Percentiles rank a stretch among this genome's conserved stretches.
These are phyloP conservation scores for Myrmecophaga tridactyla DNA, from an alignment of 2,113 vertebrate species.

Conservation along the genomic window DNA sequence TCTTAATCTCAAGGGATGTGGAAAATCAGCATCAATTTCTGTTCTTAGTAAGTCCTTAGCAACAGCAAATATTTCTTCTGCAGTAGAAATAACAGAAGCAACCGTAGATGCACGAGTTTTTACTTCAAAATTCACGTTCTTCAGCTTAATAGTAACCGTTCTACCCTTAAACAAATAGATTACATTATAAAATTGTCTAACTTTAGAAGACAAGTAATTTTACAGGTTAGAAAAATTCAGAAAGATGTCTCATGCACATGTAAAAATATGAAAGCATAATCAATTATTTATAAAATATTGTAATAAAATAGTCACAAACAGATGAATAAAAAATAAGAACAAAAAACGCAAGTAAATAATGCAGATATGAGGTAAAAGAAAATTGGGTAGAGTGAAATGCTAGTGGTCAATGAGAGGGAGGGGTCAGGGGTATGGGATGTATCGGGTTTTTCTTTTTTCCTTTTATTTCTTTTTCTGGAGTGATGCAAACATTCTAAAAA, in stretches of 20 bases:
- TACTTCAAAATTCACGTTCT: constrained; percentile 97
- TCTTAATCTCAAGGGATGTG: constrained; percentile 92
- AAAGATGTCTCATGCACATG: not conserved
- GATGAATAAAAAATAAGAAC: too few relatives aligned
- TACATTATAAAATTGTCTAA: not conserved
- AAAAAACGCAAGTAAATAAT: too few relatives aligned
- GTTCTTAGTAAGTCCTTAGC: constrained; percentile 93
- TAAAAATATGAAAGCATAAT: not conserved
- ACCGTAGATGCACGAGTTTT: constrained; percentile 92
- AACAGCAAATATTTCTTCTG: constrained; percentile 93
- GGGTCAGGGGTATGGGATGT: too few relatives aligned
- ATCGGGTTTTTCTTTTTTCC: too few relatives aligned
- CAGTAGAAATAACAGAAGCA: constrained; percentile 87
- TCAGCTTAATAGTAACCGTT: constrained; percentile 95
- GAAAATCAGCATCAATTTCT: constrained; percentile 91
- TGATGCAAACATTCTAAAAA: too few relatives aligned
- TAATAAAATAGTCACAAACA: too few relatives aligned
- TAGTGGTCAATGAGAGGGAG: too few relatives aligned
- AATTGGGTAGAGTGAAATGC: too few relatives aligned
- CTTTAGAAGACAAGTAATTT: not conserved
- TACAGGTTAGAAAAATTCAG: constrained; percentile 38
- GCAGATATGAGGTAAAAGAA: too few relatives aligned
- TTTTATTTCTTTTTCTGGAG: too few relatives aligned
- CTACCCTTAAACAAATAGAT: constrained; percentile 86
- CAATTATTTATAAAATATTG: constrained; percentile 39